phyloP scores from a whole-genome alignment of 2,888 invertebrate genomes.

The Drosophila prostipennis region DNA sequence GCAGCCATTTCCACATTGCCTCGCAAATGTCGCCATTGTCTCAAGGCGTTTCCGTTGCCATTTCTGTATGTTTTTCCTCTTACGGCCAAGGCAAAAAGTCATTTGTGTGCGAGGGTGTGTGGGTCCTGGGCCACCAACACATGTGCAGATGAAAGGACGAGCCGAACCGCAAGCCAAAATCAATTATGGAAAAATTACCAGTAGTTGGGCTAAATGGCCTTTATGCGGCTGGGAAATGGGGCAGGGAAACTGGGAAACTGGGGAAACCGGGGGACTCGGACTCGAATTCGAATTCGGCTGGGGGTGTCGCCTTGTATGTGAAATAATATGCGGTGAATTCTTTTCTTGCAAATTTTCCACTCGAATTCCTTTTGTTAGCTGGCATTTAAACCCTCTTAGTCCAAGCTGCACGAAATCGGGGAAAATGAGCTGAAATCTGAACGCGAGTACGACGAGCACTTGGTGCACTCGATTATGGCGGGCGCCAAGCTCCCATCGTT shows the following conservation, averaged over 20 bases:
- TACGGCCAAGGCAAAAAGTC: slow-evolving; percentile 40
- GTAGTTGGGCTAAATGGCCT: slow-evolving; percentile 57
- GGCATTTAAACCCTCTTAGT: slow-evolving; percentile 36
- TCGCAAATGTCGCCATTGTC: slow-evolving; percentile 65
- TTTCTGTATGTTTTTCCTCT: slow-evolving; percentile 30
- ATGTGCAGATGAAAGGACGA: slow-evolving; percentile 24
- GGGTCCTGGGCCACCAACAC: slow-evolving; percentile 19
- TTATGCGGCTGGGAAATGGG: slow-evolving; percentile 15
- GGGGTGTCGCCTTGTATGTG: slow-evolving; percentile 11
- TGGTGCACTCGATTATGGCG: slow-evolving; percentile 66
- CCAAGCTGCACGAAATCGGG: slow-evolving; percentile 36
- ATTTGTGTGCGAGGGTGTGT: slow-evolving; percentile 48
- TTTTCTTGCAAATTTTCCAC: slow-evolving; percentile 67
- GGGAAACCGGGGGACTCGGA: neutral
- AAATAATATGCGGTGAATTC: slow-evolving; percentile 48
- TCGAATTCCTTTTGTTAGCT: slow-evolving; percentile 57
- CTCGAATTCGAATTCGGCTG: slow-evolving; percentile 1
- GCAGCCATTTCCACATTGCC: slow-evolving; percentile 41
- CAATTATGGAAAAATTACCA: slow-evolving; percentile 72
- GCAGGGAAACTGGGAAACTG: neutral
- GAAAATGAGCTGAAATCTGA: slow-evolving; percentile 56
- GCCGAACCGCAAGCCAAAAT: slow-evolving; percentile 51
- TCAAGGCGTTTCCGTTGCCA: slow-evolving; percentile 53
- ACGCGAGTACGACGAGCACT: slow-evolving; percentile 42
- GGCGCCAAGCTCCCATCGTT: slow-evolving; percentile 26